These are phyloP conservation scores for Athalia circularis DNA, from an alignment of 2,888 invertebrate species.

Conservation along the genomic window DNA sequence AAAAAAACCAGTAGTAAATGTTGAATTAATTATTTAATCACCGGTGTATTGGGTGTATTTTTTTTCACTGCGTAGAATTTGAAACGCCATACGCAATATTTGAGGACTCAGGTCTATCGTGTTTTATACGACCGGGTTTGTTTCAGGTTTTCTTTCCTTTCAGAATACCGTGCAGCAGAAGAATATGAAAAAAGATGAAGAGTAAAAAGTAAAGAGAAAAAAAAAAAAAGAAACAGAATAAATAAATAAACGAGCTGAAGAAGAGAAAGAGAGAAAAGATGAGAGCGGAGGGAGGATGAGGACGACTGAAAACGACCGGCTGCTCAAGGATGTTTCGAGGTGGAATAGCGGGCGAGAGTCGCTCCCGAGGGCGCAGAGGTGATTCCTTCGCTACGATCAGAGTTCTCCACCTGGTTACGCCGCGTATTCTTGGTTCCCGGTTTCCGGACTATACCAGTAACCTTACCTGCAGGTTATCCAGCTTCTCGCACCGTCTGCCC, in stretches of 20 bases:
- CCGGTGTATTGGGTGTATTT: too few relatives aligned
- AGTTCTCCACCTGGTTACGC: constrained; percentile 37
- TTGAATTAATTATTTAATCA: too few relatives aligned
- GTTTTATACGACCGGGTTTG: too few relatives aligned
- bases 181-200: constrained; percentile 25
- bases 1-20: too few relatives aligned
- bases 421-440: constrained; percentile 28
- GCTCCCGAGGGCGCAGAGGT: constrained; percentile 43
- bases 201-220: not conserved
- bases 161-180: not conserved
- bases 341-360: constrained; percentile 36
- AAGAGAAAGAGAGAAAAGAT: constrained; percentile 44
- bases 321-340: constrained; percentile 35
- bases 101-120: not conserved
- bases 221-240: too few relatives aligned
- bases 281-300: constrained; percentile 51
- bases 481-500: constrained; percentile 55
- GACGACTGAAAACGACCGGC: not conserved
- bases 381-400: constrained; percentile 42
- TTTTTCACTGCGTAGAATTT: not conserved
- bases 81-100: not conserved
- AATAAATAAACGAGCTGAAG: too few relatives aligned
- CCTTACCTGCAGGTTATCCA: constrained; percentile 6
- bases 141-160: too few relatives aligned
- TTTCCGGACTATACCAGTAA: constrained; percentile 10